phyloP scores from a whole-genome alignment of 2,113 vertebrate species.

The rat (Rattus norvegicus) region GRCr8 NC_086020.1:237612501-237613000 shows the following conservation, averaged over 20 bases:
- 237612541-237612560: background rate
- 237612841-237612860: slow-evolving; percentile 20
- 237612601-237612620: slow-evolving; percentile 10
- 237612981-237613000: background rate
- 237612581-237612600: background rate
- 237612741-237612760: background rate
- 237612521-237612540: background rate
- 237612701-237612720: background rate
- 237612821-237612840: background rate
- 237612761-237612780: background rate
- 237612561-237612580: background rate
- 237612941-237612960: slow-evolving; percentile 10
- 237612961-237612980: background rate
- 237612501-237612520: background rate
- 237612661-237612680: background rate
- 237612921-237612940: background rate
- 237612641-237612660: background rate
- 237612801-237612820: background rate
- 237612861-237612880: background rate
- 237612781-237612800: background rate
- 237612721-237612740: background rate
- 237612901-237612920: background rate
- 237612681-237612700: slow-evolving; percentile 10
- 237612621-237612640: background rate
- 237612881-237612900: background rate